Evolutionary conservation across 2,797 vertebrate genomes (phyloP).

Genomic region (Cetoscarus ocellatus): DNA sequence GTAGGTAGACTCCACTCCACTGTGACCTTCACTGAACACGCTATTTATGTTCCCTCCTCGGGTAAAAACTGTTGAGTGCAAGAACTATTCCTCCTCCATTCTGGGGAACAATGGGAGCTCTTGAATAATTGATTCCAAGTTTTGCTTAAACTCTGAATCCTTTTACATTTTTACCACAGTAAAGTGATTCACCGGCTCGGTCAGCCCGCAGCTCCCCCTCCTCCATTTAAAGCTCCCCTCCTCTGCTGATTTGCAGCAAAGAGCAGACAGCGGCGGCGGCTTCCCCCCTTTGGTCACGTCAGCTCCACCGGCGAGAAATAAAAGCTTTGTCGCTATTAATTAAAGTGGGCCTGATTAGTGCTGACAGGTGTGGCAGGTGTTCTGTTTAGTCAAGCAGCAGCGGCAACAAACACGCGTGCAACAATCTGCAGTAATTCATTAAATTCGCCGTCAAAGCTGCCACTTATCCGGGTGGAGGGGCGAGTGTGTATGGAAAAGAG

Average conservation of each 20-base stretch:
- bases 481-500: constrained; percentile 38
- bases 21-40: constrained; percentile 71
- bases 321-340: constrained; percentile 71
- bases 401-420: constrained; percentile 37
- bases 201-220: constrained; percentile 32
- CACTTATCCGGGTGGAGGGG: constrained; percentile 62
- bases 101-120: constrained; percentile 48
- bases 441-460: constrained; percentile 76
- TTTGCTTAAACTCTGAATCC: constrained; percentile 64
- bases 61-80: constrained; percentile 51
- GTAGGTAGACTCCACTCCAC: constrained; percentile 64
- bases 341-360: constrained; percentile 53
- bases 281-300: constrained; percentile 34
- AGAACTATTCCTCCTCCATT: constrained; percentile 38
- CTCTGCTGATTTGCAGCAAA: constrained; percentile 18
- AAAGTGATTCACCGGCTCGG: constrained; percentile 47
- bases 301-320: constrained; percentile 34
- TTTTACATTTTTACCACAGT: constrained; percentile 55
- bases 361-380: constrained; percentile 57
- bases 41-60: constrained; percentile 64
- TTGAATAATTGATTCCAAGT: constrained; percentile 71
- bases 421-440: constrained; percentile 77
- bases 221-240: constrained; percentile 34
- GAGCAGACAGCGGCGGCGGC: background rate
- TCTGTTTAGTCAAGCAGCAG: constrained; percentile 56